Evolutionary conservation across 2,888 invertebrate species (phyloP).

Genomic region (Ophion slaviceki): DNA sequence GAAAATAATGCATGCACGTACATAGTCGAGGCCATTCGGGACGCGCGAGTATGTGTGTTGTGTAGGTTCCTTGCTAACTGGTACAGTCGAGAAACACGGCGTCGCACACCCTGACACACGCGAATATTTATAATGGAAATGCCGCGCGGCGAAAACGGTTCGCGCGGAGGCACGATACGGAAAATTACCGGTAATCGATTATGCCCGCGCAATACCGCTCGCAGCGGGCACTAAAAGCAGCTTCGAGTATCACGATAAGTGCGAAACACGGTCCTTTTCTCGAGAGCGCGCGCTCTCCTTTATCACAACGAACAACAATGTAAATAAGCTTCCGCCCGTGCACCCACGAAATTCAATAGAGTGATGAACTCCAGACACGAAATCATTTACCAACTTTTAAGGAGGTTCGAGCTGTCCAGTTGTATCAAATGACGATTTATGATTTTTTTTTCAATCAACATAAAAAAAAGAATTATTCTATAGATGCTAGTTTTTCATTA

Average conservation of each 20-base stretch:
- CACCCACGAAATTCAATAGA: not conserved
- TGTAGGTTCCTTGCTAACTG: not conserved
- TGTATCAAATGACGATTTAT: no score
- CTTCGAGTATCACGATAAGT: slow-evolving; percentile 75
- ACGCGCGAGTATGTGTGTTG: not conserved
- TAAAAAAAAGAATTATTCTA: no score
- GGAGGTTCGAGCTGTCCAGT: no score
- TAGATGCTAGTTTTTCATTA: no score
- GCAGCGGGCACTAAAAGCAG: slow-evolving; percentile 79
- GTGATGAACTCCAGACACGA: not conserved
- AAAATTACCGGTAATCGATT: slow-evolving; percentile 78
- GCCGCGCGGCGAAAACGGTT: no score
- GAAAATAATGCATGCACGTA: slow-evolving; percentile 9
- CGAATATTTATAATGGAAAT: no score
- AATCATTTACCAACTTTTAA: not conserved
- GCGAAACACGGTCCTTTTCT: slow-evolving; percentile 72
- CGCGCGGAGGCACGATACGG: not conserved
- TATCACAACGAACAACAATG: slow-evolving; percentile 26
- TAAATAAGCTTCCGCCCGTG: not conserved
- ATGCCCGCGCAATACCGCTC: slow-evolving; percentile 57
- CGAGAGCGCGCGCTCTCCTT: slow-evolving; percentile 10
- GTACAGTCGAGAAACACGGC: no score
- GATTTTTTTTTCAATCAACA: no score
- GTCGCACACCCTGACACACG: no score
- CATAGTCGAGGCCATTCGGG: not conserved